A percentile compares a stretch with the other conserved stretches of the same genome.
Evolutionary conservation across 2,113 vertebrate species (phyloP).

Genomic region (Peromyscus leucopus): DNA sequence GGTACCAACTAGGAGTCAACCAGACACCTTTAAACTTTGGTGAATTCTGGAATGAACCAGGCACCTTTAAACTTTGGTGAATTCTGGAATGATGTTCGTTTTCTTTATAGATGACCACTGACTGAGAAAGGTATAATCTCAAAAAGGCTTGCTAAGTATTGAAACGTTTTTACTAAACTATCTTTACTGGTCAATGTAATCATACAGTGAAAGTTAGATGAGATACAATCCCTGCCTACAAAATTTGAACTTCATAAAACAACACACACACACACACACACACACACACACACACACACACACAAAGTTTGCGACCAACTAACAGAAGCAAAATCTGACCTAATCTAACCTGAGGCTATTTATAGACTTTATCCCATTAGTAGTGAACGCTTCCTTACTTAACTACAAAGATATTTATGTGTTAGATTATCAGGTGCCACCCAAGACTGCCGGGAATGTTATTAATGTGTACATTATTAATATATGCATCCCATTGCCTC

Average conservation of each 20-base stretch:
- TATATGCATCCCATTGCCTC: not conserved
- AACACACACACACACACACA: not conserved
- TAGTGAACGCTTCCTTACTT: not conserved
- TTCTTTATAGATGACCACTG: not conserved
- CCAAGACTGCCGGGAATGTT: not conserved
- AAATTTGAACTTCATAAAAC: slow-evolving; percentile 6
- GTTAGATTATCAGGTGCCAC: not conserved
- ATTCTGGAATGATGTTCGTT: not conserved
- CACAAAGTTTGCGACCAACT: not conserved
- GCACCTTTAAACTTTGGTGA: not conserved
- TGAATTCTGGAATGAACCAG: not conserved
- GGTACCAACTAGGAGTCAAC: not conserved
- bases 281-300: not conserved
- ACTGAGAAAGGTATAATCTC: not conserved
- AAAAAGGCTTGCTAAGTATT: slow-evolving; percentile 1
- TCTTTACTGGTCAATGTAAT: not conserved
- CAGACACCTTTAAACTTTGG: not conserved
- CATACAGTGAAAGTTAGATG: not conserved
- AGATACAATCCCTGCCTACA: not conserved
- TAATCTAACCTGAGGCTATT: slow-evolving; percentile 29
- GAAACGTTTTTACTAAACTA: not conserved
- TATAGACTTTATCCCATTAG: not conserved
- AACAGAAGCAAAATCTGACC: slow-evolving; percentile 3
- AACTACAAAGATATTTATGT: not conserved
- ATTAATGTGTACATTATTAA: not conserved